These are phyloP conservation scores for Drosophila paracracens DNA, from an alignment of 2,888 invertebrate species.

Conservation along the genomic window DNA sequence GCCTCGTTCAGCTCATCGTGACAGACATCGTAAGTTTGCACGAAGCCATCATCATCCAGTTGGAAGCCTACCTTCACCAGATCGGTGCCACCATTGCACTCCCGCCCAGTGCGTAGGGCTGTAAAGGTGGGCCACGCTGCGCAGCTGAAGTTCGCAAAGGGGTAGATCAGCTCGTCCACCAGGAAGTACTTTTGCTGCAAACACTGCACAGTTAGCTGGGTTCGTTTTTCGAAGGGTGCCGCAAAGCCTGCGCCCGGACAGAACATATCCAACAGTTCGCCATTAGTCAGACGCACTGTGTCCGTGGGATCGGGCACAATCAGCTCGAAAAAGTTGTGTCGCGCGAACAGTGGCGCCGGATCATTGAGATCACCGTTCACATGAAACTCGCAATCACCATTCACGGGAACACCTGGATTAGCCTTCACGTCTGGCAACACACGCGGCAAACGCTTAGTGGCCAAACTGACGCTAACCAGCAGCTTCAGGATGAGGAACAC, in stretches of 20 bases:
- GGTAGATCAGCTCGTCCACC: constrained; percentile 66
- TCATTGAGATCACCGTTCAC: constrained; percentile 82
- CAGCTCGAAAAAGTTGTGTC: constrained; percentile 79
- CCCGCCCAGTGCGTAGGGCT: constrained; percentile 73
- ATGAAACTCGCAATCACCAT: constrained; percentile 71
- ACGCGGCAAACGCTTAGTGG: constrained; percentile 37
- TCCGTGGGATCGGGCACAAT: constrained; percentile 75
- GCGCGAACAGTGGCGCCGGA: constrained; percentile 87
- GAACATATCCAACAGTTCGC: constrained; percentile 79
- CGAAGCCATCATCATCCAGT: constrained; percentile 75
- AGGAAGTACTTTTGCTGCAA: constrained; percentile 75
- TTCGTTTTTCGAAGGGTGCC: constrained; percentile 56
- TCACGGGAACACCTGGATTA: constrained; percentile 62
- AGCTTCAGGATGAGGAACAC: constrained; percentile 51
- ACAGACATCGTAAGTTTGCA: constrained; percentile 84
- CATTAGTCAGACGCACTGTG: constrained; percentile 71
- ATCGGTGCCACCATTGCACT: constrained; percentile 80
- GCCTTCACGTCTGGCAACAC: constrained; percentile 54
- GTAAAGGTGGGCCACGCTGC: constrained; percentile 71
- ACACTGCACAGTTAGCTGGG: constrained; percentile 77
- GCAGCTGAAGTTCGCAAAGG: constrained; percentile 83
- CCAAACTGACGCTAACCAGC: constrained; percentile 34
- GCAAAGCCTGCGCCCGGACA: constrained; percentile 76
- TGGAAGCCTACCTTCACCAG: constrained; percentile 84
- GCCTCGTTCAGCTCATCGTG: constrained; percentile 82